Percentiles rank a stretch among this genome's conserved stretches.
These are phyloP conservation scores for Prietella phreatophila DNA, from an alignment of 2,113 vertebrate species.

Conservation along the genomic window DNA sequence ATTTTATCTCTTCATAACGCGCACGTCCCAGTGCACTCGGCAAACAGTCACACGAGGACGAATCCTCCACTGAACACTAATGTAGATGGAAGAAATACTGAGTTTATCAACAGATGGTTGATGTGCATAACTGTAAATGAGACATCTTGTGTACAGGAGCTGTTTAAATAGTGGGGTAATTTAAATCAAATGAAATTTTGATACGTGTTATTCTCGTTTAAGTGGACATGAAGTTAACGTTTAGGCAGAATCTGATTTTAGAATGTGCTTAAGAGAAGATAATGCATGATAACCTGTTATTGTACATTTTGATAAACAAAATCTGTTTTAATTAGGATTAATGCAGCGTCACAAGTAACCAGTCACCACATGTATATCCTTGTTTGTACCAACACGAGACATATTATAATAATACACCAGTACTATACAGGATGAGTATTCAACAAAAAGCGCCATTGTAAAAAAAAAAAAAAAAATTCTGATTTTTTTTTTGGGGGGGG, in stretches of 20 bases:
- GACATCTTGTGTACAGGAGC: constrained; percentile 54
- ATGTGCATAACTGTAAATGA: constrained; percentile 54
- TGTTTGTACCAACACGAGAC: constrained; percentile 47
- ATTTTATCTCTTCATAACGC: constrained; percentile 46
- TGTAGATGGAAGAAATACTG: constrained; percentile 37
- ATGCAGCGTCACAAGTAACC: constrained; percentile 45
- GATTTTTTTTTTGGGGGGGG: not conserved
- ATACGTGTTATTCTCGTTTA: constrained; percentile 40
- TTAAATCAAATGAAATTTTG: constrained; percentile 48
- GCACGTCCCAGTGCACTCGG: constrained; percentile 37
- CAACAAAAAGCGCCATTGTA: constrained; percentile 40
- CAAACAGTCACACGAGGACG: constrained; percentile 40
- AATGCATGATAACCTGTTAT: constrained; percentile 45
- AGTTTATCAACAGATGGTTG: constrained; percentile 42
- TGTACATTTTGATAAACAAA: constrained; percentile 37
- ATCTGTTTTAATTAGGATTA: constrained; percentile 51
- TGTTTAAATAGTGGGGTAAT: constrained; percentile 51
- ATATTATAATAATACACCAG: constrained; percentile 35
- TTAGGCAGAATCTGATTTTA: constrained; percentile 38
- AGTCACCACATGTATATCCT: constrained; percentile 46
- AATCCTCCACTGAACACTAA: constrained; percentile 49
- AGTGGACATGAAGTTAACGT: constrained; percentile 22
- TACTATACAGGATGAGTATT: constrained; percentile 45
- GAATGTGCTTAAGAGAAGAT: constrained; percentile 41
- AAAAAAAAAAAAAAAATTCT: not conserved